Conservation (phyloP, 2,888 invertebrate species). For the Autographa pulchrina region DNA sequence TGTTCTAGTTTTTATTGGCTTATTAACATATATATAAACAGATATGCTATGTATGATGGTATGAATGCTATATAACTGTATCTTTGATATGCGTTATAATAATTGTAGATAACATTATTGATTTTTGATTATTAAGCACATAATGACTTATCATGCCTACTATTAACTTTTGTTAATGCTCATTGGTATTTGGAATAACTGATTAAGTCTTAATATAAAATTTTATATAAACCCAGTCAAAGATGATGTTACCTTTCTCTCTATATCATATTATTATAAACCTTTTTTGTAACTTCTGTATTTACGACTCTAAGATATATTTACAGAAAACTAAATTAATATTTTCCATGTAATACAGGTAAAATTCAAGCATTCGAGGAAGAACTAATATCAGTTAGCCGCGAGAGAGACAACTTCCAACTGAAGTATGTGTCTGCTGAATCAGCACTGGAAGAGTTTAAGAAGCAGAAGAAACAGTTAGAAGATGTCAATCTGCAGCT, state of each 20-base stretch:
- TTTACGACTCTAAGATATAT: no score
- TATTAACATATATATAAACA: no score
- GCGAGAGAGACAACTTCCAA: constrained; percentile 84
- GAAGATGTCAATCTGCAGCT: constrained; percentile 86
- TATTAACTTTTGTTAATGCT: background rate
- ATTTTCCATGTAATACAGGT: constrained; percentile 63
- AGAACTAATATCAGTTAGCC: constrained; percentile 81
- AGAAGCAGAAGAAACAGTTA: constrained; percentile 88
- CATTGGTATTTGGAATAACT: background rate
- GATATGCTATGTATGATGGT: no score
- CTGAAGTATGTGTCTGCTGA: constrained; percentile 85
- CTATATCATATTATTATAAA: no score
- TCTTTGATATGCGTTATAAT: no score
- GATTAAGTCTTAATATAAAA: no score
- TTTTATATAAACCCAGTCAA: no score
- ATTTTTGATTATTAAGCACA: background rate
- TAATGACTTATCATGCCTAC: background rate
- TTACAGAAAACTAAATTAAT: no score
- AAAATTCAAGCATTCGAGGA: constrained; percentile 85
- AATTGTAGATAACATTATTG: background rate
- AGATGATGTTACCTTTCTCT: no score
- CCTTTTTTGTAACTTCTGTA: no score
- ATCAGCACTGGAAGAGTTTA: constrained; percentile 88
- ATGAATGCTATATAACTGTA: no score
- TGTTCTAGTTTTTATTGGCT: no score